These are phyloP conservation scores for Sebastiscus albofasciatus DNA, from an alignment of 2,797 vertebrate species.

Conservation along the genomic window DNA sequence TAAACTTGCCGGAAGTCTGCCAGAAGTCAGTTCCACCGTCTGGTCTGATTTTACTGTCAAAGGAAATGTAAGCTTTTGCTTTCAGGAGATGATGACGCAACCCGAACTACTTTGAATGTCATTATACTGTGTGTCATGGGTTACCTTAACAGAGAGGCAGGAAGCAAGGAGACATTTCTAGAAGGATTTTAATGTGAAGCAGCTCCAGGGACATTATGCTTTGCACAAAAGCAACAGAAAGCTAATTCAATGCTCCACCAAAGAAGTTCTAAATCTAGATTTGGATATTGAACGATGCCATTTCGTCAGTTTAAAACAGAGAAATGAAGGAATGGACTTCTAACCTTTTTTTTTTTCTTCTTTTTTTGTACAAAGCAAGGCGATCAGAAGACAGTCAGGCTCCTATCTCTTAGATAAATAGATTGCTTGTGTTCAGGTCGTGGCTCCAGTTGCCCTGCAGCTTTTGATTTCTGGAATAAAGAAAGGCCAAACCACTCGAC, in stretches of 20 bases:
- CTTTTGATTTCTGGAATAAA: slow-evolving; percentile 4
- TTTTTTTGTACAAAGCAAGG: neutral
- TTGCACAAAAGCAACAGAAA: neutral
- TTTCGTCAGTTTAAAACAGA: neutral
- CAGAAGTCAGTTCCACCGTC: neutral
- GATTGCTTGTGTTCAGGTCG: neutral
- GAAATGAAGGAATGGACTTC: neutral
- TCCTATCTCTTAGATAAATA: neutral
- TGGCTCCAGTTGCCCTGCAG: neutral
- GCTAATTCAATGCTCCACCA: neutral
- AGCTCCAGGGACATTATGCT: neutral
- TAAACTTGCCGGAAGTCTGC: neutral
- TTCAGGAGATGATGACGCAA: neutral
- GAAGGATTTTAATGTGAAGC: neutral
- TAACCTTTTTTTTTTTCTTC: neutral
- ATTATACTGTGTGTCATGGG: neutral
- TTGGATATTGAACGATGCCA: neutral
- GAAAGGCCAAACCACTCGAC: neutral
- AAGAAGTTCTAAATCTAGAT: neutral
- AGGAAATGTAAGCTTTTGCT: neutral
- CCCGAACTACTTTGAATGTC: neutral
- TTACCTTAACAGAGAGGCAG: neutral
- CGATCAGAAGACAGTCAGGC: slow-evolving; percentile 15
- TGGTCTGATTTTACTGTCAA: neutral
- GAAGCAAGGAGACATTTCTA: neutral